Conservation (phyloP, 2,113 vertebrate genomes). For the Spilogale gracilis region DNA sequence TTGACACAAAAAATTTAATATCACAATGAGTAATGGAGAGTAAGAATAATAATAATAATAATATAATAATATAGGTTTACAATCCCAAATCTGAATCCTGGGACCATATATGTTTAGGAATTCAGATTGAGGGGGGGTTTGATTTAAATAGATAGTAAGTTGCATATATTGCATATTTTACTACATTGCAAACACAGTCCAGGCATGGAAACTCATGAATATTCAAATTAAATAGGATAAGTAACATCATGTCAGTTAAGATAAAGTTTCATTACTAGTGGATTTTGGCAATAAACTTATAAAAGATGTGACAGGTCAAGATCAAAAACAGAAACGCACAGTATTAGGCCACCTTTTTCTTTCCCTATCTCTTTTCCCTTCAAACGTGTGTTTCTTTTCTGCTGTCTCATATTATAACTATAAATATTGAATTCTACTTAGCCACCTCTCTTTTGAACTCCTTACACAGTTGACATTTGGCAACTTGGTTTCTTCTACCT, state of each 20-base stretch:
- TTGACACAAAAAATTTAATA: background rate
- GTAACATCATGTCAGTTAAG: background rate
- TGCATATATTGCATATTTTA: background rate
- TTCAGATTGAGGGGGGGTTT: background rate
- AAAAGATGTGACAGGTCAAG: background rate
- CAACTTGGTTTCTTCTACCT: background rate
- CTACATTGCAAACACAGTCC: background rate
- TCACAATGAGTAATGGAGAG: background rate
- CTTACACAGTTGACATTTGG: background rate
- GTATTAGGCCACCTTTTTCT: background rate
- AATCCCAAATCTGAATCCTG: background rate
- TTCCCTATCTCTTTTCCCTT: background rate
- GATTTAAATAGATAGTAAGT: background rate
- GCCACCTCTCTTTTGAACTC: background rate
- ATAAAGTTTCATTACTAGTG: background rate
- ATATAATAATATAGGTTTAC: background rate
- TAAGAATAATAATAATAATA: background rate
- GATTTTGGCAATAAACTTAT: background rate
- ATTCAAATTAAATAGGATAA: background rate
- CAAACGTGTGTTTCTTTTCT: background rate
- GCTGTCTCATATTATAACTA: background rate
- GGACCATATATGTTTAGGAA: background rate
- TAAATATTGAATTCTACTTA: background rate
- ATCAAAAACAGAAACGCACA: background rate
- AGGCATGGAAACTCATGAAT: background rate